Base-by-base conservation (phyloP, 2,888 invertebrate genomes). In the Drosophila trichaetosa region DNA sequence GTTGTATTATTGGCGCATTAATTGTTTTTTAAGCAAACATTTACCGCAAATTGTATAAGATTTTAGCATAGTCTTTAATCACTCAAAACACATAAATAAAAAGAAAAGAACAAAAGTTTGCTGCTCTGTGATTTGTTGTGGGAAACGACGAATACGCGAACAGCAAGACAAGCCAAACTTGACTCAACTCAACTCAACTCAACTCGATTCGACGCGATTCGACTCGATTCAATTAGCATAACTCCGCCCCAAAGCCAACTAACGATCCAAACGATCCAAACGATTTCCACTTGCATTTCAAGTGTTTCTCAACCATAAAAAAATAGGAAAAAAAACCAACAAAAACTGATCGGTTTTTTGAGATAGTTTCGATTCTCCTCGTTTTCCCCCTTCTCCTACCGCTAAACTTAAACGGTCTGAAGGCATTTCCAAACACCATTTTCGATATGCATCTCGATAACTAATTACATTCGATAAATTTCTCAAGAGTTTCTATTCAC, bases 21-120 rank as follows among this genome's bases (percentile, higher is more conserved):
- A 88, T 87, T 86, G 83, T 88, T 87, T 84, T 83, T 82, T 76
- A 78, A 77, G 81, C 80, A 87, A 83, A 73, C 73, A 82, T 73
- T 82, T 80, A 72, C 65, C 69, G 64, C 59, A 16, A 4, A 46
- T 24, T 24, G 16, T 4, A n/a, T 18, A 38, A 18, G 4, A 1
- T 40, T 40, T n/a, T n/a, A 82, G 51, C 74, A 76, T 79, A 67
- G 52, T 61, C 70, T 71, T 84, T 74, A 82, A 83, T 83, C 79
- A 81, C 49, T 38, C 18, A 18, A 38, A 10, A 18, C 11, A n/a
- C 27, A 21, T 16, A 7, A 10, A 18, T 21, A 5, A 13, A 2
- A n/a, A 34, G 16, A 1, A 18, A 24, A 24, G 27, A 24, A 2
- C n/a, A 16, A 21, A 34, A 24, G 4, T 21, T 16, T 36, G n/a